Base-by-base conservation (phyloP, 2,797 vertebrate species). In the Microctenopoma stevenorrisi region DNA sequence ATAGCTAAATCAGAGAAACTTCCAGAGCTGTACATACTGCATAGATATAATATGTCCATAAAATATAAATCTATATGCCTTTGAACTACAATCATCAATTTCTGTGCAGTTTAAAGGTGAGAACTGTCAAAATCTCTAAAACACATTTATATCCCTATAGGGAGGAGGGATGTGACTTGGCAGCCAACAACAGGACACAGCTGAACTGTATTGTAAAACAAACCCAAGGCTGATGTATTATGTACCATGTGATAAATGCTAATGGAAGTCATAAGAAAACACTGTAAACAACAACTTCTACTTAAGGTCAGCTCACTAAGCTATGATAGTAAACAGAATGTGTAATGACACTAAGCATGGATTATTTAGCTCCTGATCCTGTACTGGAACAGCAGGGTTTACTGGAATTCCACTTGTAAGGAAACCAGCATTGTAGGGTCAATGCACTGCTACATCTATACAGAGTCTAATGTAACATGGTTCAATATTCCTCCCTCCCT, bases 401-500 rank as follows among this genome's bases (percentile, higher is more conserved):
- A 63, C 38, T 13, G 4, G 50, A 67, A 76, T 73, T 81, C 63
- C 53, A 38, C 52, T 40, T 60, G 42, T 43, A 72, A 48, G 33
- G 11, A 43, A 75, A 61, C 57, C 68, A 35, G 22, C 37, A 67
- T 44, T 72, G 61, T 56, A 53, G 57, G 62, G 16, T 74, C 52
- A 68, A 25, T 76, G 76, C 65, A 51, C 16, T 49, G 47, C 37
- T 51, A 60, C 63, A 68, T 75, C 68, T 48, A 46, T 61, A 62
- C 66, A 69, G 68, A 59, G 79, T 37, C 43, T 66, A 79, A 79
- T 73, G 68, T 63, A 79, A 78, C 79, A 50, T 43, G 60, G 75
- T 80, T 79, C 81, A 76, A 85, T 86, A 78, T 37, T 42, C 59
- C 62, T 64, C 74, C 64, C 62, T 64, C 74, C 64, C 62, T 75